Conservation (phyloP, 2,797 vertebrate species). For the Nasua narica region DNA sequence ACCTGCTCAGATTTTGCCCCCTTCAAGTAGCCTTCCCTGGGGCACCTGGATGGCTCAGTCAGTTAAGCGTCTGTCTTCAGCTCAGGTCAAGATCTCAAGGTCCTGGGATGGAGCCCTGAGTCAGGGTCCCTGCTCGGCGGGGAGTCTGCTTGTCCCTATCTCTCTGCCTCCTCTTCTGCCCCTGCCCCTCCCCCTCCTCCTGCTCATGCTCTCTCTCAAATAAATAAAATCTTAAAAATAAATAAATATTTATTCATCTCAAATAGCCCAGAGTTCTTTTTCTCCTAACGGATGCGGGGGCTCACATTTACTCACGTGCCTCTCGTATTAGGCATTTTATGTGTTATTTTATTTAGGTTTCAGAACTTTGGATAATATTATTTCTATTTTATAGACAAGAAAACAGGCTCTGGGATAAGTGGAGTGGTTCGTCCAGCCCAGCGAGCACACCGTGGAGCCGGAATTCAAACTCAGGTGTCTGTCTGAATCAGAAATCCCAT, state of each 20-base stretch:
- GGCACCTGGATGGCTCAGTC: neutral
- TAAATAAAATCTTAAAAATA: neutral
- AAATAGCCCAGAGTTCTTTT: neutral
- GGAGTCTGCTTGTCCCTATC: neutral
- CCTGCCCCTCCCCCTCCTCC: neutral
- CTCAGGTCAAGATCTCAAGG: neutral
- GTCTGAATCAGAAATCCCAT: slow-evolving; percentile 6
- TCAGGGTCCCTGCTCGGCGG: neutral
- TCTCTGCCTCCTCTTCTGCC: neutral
- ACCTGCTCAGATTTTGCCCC: neutral
- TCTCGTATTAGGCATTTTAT: neutral
- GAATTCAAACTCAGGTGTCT: slow-evolving; percentile 33
- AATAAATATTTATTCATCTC: neutral
- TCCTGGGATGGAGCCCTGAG: neutral
- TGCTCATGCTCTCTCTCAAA: neutral
- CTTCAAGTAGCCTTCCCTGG: neutral
- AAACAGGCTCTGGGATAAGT: slow-evolving; percentile 27
- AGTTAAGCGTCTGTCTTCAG: neutral
- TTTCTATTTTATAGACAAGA: slow-evolving; percentile 4
- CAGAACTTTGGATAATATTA: neutral
- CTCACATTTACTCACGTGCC: neutral
- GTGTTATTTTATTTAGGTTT: slow-evolving; percentile 34
- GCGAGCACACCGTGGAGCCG: neutral
- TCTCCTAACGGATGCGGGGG: neutral
- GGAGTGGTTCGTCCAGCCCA: neutral